A percentile compares a stretch with the other conserved stretches of the same genome.
Conservation (phyloP, 2,888 invertebrate species). For the Dolichopus griseipennis region DNA sequence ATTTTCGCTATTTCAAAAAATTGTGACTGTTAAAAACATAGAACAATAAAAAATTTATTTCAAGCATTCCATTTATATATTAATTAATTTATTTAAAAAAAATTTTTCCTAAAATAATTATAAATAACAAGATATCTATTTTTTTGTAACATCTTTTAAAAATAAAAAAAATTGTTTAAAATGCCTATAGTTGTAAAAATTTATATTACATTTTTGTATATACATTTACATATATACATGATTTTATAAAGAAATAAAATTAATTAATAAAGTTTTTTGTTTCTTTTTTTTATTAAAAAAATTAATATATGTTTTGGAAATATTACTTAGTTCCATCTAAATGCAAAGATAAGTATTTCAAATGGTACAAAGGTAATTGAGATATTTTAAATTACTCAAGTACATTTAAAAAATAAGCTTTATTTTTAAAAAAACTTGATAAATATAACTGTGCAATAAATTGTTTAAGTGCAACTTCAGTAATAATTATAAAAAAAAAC, state of each 20-base stretch:
- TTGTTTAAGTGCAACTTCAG: no score
- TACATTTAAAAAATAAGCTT: no score
- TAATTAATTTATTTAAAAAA: neutral
- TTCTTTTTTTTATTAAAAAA: neutral
- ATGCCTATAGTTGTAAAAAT: neutral
- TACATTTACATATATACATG: neutral
- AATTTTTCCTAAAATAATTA: neutral
- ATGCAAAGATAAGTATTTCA: no score
- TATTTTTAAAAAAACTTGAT: no score
- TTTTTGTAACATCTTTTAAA: neutral
- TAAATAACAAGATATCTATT: neutral
- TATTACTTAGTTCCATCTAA: no score
- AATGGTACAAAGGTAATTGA: no score
- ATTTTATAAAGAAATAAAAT: conserved; percentile 2
- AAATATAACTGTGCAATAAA: no score
- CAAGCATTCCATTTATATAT: neutral
- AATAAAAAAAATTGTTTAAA: neutral
- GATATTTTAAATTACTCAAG: no score
- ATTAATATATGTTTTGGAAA: neutral
- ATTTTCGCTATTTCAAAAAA: neutral
- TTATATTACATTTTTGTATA: neutral
- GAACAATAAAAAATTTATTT: no score
- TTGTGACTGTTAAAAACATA: neutral
- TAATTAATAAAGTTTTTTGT: neutral
- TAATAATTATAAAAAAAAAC: no score